phyloP scores from a whole-genome alignment of 2,888 invertebrate species.

The Abscondita cerata region DNA sequence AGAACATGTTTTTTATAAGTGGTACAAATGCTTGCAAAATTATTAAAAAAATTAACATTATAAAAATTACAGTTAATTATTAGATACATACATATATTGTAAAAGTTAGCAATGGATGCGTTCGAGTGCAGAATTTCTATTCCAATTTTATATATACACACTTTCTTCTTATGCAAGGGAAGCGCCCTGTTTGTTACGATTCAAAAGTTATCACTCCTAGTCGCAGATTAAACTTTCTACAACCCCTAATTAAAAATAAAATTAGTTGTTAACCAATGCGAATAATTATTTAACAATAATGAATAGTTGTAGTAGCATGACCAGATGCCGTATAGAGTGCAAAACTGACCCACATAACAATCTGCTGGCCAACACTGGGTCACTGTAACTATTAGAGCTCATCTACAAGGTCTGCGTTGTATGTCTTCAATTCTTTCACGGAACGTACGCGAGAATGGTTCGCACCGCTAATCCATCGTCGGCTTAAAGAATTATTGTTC shows the following conservation, averaged over 20 bases:
- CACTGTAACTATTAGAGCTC: constrained; percentile 57
- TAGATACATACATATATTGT: neutral
- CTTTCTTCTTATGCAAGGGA: neutral
- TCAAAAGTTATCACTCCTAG: too few relatives aligned
- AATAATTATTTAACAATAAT: constrained; percentile 15
- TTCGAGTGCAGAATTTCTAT: constrained; percentile 8
- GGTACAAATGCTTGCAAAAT: neutral
- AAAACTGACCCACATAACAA: constrained; percentile 28
- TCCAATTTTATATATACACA: neutral
- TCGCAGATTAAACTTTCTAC: neutral
- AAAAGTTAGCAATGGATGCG: constrained; percentile 7
- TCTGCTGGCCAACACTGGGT: constrained; percentile 52
- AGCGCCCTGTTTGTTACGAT: too few relatives aligned
- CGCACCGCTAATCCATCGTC: neutral
- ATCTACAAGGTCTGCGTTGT: constrained; percentile 45
- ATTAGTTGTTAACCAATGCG: neutral
- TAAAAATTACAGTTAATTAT: neutral
- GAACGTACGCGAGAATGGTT: constrained; percentile 7
- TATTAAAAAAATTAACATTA: neutral
- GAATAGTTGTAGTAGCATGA: constrained; percentile 12
- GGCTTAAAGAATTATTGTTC: too few relatives aligned
- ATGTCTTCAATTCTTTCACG: constrained; percentile 20
- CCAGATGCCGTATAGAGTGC: constrained; percentile 23
- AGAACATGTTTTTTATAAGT: too few relatives aligned
- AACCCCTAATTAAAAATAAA: constrained; percentile 7